Evolutionary conservation across 2,113 vertebrate species (phyloP).

Genomic region (Xenopus tropicalis): UCB_Xtro_10.0 CM004452.2:2331001-2331500

Average conservation of each 20-base stretch:
- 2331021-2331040: conserved; percentile 63
- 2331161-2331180: conserved; percentile 81
- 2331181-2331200: conserved; percentile 85
- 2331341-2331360: conserved; percentile 70
- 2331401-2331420: no score
- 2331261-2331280: conserved; percentile 91
- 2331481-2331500: no score
- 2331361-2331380: no score
- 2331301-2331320: conserved; percentile 83
- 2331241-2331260: conserved; percentile 90
- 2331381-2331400: no score
- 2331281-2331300: conserved; percentile 89
- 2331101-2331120: conserved; percentile 79
- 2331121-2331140: conserved; percentile 81
- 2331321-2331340: conserved; percentile 85
- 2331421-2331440: no score
- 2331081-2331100: conserved; percentile 84
- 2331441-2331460: no score
- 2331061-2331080: conserved; percentile 90
- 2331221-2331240: conserved; percentile 87
- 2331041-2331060: conserved; percentile 70
- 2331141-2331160: conserved; percentile 71
- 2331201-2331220: conserved; percentile 83
- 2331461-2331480: no score
- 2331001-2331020: background rate